Conservation (phyloP, 2,888 invertebrate species). For the Priocnemis perturbator region DNA sequence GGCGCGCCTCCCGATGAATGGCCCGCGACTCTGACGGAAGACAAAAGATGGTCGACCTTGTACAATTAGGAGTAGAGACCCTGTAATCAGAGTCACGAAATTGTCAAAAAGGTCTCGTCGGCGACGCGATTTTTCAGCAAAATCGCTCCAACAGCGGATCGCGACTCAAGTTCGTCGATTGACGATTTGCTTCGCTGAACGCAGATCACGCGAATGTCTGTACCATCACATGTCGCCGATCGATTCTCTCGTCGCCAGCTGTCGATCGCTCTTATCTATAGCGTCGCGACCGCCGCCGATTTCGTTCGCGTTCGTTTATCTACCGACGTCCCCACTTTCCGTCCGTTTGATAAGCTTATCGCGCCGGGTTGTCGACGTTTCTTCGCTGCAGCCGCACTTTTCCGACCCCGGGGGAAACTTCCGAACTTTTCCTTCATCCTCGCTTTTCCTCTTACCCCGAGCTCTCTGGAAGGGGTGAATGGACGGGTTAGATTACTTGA, state of each 20-base stretch:
- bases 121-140: too few relatives aligned
- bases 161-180: too few relatives aligned
- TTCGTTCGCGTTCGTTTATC: background rate
- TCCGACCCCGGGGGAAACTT: too few relatives aligned
- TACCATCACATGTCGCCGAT: background rate
- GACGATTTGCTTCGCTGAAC: too few relatives aligned
- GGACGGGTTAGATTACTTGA: too few relatives aligned
- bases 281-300: background rate
- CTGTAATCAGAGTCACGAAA: too few relatives aligned
- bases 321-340: background rate
- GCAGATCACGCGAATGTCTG: background rate
- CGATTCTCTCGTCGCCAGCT: too few relatives aligned
- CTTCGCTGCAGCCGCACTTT: background rate
- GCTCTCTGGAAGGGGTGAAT: too few relatives aligned
- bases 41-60: conserved; percentile 31
- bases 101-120: too few relatives aligned
- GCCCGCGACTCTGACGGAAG: conserved; percentile 9
- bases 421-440: too few relatives aligned
- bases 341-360: background rate
- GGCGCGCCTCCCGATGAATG: conserved; percentile 39
- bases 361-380: background rate
- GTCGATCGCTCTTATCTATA: background rate
- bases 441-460: too few relatives aligned
- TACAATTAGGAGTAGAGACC: conserved; percentile 23
- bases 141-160: too few relatives aligned